Evolutionary conservation across 2,113 vertebrate species (phyloP).

Genomic region (Chaenocephalus aceratus): DNA sequence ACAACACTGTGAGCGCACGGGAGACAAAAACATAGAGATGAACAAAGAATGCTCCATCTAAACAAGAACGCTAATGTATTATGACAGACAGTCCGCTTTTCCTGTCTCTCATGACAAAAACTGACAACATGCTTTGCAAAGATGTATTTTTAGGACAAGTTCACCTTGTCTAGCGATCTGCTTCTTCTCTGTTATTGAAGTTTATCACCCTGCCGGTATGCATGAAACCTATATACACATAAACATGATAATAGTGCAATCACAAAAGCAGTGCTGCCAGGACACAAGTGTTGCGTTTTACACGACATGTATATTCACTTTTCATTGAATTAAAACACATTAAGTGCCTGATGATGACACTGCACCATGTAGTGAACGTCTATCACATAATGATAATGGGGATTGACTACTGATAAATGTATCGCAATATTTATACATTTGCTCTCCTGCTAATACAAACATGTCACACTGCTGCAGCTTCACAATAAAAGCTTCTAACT

Average conservation of each 20-base stretch:
- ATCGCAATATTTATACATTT: too few relatives aligned
- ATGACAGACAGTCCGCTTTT: not conserved
- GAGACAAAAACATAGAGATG: not conserved
- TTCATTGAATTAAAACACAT: too few relatives aligned
- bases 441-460: too few relatives aligned
- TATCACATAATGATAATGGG: too few relatives aligned
- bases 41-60: not conserved
- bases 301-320: not conserved
- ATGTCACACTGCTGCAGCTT: too few relatives aligned
- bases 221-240: constrained; percentile 23
- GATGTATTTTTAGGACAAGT: not conserved
- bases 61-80: not conserved
- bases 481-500: too few relatives aligned
- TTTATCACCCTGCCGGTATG: not conserved
- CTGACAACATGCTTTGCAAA: not conserved
- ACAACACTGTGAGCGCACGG: not conserved
- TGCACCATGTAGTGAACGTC: too few relatives aligned
- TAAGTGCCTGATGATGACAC: too few relatives aligned
- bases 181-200: too few relatives aligned
- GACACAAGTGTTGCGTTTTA: not conserved
- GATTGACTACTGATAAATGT: too few relatives aligned
- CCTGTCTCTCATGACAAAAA: not conserved
- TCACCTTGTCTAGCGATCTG: too few relatives aligned
- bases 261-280: constrained; percentile 1
- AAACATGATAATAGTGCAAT: constrained; percentile 33